Conservation (phyloP, 2,797 vertebrate species). For the Sylvilagus floridanus region DNA sequence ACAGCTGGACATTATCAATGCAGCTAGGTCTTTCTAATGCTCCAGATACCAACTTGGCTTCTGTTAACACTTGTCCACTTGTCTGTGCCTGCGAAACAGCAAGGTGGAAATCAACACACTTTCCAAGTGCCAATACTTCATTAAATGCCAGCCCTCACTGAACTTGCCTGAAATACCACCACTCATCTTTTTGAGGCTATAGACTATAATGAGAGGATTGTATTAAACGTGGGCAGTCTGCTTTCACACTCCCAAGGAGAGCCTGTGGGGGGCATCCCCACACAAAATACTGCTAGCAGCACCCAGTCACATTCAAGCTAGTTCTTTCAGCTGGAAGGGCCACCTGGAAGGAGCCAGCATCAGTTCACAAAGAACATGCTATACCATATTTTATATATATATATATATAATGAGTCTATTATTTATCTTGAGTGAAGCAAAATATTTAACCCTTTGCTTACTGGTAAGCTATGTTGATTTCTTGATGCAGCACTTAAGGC, state of each 20-base stretch:
- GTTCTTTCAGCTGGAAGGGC: background rate
- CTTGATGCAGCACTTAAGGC: background rate
- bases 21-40: background rate
- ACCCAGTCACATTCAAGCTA: background rate
- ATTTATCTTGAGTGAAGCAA: constrained; percentile 5
- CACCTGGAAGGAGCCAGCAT: background rate
- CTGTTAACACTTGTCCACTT: background rate
- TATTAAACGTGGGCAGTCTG: background rate
- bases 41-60: background rate
- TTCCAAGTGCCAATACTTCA: background rate
- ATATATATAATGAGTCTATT: background rate
- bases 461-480: background rate
- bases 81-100: background rate
- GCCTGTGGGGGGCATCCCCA: background rate
- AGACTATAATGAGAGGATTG: background rate
- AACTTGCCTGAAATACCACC: background rate
- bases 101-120: background rate
- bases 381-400: background rate
- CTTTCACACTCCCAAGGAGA: background rate
- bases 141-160: background rate
- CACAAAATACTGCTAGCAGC: background rate
- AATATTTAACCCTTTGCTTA: background rate
- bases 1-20: background rate
- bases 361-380: background rate
- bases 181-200: background rate